A percentile compares a stretch with the other conserved stretches of the same genome.
Conservation (phyloP, 2,113 vertebrate species). For the Misgurnus mizolepis region DNA sequence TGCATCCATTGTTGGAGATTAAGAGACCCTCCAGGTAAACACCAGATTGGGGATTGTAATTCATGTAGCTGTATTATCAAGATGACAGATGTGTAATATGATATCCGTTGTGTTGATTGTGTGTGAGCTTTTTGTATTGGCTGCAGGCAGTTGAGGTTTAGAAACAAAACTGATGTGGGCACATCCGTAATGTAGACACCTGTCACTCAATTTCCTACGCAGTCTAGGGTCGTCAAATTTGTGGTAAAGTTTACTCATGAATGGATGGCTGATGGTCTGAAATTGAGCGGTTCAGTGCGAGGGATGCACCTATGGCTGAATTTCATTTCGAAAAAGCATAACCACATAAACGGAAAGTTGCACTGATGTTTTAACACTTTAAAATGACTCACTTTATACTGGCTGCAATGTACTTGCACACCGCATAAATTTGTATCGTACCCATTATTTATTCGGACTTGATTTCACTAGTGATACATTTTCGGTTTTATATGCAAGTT, state of each 20-base stretch:
- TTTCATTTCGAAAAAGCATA: neutral
- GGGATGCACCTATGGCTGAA: neutral
- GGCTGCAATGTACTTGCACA: neutral
- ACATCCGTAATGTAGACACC: constrained; percentile 22
- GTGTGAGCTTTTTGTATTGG: neutral
- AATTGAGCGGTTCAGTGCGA: neutral
- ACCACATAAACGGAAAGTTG: neutral
- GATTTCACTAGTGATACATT: neutral
- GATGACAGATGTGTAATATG: constrained; percentile 1
- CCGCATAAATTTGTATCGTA: neutral
- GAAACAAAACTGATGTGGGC: neutral
- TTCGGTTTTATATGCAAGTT: neutral
- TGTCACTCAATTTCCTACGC: neutral
- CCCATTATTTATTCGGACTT: neutral
- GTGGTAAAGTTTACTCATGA: constrained; percentile 19
- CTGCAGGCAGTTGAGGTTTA: constrained; percentile 17
- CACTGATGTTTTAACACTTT: neutral
- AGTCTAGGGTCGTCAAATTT: neutral
- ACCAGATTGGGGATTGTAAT: neutral
- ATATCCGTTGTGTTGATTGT: constrained; percentile 1
- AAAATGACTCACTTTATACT: neutral
- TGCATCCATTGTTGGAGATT: neutral
- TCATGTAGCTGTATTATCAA: neutral
- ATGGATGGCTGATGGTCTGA: neutral
- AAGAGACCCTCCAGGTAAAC: neutral